Evolutionary conservation across 1,140 invertebrate genomes (phyloP).

Genomic region (Danaus plexippus): DNA sequence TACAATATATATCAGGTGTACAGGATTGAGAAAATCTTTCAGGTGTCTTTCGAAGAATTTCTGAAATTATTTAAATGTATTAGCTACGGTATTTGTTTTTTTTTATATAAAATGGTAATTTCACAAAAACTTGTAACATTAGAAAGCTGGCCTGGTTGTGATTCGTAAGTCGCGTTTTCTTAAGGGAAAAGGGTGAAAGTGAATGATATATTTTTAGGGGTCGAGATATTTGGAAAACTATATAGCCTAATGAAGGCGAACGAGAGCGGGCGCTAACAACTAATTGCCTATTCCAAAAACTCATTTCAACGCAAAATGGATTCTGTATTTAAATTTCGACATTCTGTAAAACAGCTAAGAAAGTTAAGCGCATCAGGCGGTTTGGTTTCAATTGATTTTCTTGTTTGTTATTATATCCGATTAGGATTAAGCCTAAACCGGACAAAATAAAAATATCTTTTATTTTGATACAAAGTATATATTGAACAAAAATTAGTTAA

Average conservation of each 20-base stretch:
- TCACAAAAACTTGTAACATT: too few species aligned
- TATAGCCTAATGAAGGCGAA: slow-evolving; percentile 70
- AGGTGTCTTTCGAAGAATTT: too few species aligned
- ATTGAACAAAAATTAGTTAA: too few species aligned
- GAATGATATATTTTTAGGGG: slow-evolving; percentile 63
- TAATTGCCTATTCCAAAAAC: slow-evolving; percentile 71
- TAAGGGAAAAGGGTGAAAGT: slow-evolving; percentile 53
- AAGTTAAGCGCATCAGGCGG: slow-evolving; percentile 60
- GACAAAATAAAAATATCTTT: too few species aligned
- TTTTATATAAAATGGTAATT: too few species aligned
- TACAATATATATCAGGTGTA: too few species aligned
- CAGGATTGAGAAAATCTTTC: too few species aligned
- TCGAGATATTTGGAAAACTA: slow-evolving; percentile 67
- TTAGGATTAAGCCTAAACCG: background rate
- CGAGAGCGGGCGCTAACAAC: slow-evolving; percentile 69
- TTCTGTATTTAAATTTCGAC: slow-evolving; percentile 71
- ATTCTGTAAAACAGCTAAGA: slow-evolving; percentile 64
- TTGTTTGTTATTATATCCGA: slow-evolving; percentile 2
- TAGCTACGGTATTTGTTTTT: too few species aligned
- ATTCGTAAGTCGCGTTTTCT: too few species aligned
- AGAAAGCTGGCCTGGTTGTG: too few species aligned
- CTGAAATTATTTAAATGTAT: too few species aligned
- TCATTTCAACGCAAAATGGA: slow-evolving; percentile 71
- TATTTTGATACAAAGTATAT: too few species aligned
- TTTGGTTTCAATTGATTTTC: slow-evolving; percentile 35